A percentile compares a stretch with the other conserved stretches of the same genome.
These are phyloP conservation scores for Brachirus orientalis DNA, from an alignment of 2,113 vertebrate genomes.

Conservation along the genomic window DNA sequence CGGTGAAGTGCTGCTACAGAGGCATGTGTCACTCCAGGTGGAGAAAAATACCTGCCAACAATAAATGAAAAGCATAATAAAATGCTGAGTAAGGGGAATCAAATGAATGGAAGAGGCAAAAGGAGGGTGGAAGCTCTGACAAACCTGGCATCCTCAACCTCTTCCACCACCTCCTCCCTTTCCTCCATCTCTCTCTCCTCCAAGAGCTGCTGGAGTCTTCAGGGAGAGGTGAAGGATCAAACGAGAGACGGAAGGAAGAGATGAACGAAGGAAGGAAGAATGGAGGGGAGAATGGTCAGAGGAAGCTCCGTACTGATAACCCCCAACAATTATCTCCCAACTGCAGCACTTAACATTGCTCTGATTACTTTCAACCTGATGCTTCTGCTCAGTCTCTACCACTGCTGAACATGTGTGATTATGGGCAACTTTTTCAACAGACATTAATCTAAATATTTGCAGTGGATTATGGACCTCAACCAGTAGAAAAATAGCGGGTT, in stretches of 20 bases:
- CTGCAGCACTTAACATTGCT: not conserved
- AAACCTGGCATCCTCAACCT: conserved; percentile 81
- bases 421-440: no score
- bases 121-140: conserved; percentile 69
- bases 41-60: conserved; percentile 76
- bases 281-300: conserved; percentile 61
- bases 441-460: no score
- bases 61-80: conserved; percentile 69
- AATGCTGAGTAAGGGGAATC: conserved; percentile 68
- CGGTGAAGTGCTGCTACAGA: conserved; percentile 15
- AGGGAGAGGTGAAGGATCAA: conserved; percentile 83
- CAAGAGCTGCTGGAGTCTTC: conserved; percentile 97
- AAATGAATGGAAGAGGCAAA: conserved; percentile 39
- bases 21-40: conserved; percentile 52
- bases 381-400: not conserved
- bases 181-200: conserved; percentile 93
- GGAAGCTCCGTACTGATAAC: conserved; percentile 42
- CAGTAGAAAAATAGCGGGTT: no score
- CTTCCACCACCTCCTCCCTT: conserved; percentile 75
- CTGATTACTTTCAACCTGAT: not conserved
- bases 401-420: not conserved
- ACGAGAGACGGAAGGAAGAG: conserved; percentile 75
- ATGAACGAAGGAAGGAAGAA: conserved; percentile 55
- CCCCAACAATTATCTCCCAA: not conserved
- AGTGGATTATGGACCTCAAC: no score